phyloP scores from a whole-genome alignment of 2,888 invertebrate species.

The Maniola hyperantus region DNA sequence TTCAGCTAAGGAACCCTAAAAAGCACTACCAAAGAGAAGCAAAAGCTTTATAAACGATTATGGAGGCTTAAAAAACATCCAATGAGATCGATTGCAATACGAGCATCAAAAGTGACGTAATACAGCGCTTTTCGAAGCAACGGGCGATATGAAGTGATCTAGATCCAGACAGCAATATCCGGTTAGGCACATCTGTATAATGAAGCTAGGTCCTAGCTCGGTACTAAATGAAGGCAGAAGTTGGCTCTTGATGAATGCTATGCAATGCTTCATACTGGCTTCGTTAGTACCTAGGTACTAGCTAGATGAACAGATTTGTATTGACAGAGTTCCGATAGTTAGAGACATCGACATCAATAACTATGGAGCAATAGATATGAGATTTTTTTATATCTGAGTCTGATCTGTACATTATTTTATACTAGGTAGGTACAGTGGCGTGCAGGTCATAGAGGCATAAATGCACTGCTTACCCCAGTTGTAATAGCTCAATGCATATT shows the following conservation, averaged over 20 bases:
- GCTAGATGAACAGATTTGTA: background rate
- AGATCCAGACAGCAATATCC: conserved; percentile 31
- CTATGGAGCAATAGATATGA: no score
- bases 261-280: background rate
- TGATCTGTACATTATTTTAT: no score
- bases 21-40: no score
- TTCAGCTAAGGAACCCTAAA: no score
- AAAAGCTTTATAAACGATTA: no score
- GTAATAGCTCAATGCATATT: no score
- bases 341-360: background rate
- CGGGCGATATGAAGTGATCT: background rate
- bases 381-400: no score
- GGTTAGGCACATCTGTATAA: conserved; percentile 8
- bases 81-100: background rate
- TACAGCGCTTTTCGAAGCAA: background rate
- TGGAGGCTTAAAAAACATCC: background rate
- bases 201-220: background rate
- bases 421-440: no score
- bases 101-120: background rate
- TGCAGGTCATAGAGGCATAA: no score
- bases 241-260: background rate
- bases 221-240: background rate
- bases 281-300: background rate
- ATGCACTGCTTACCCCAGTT: no score
- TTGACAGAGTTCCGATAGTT: background rate